Conservation (phyloP, 1,140 invertebrate genomes). For the Drosophila pachea region DNA sequence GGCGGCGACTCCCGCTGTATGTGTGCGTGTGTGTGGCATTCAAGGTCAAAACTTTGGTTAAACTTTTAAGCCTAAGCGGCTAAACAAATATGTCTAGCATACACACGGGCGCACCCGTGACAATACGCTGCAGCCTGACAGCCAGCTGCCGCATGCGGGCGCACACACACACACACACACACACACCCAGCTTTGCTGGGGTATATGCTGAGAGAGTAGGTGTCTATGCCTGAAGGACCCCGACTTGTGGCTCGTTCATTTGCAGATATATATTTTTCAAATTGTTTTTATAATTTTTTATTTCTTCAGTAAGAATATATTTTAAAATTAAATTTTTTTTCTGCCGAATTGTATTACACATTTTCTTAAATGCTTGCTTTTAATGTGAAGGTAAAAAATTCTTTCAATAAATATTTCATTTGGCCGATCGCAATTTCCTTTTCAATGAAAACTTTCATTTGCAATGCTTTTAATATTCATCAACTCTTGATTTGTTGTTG, state of each 20-base stretch:
- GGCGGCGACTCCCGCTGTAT: too few species aligned
- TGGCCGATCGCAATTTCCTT: not conserved
- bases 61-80: constrained; percentile 54
- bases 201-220: not conserved
- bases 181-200: not conserved
- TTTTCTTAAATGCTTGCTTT: not conserved
- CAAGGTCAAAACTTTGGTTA: constrained; percentile 61
- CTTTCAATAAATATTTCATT: not conserved
- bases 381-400: not conserved
- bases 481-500: constrained; percentile 11
- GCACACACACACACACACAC: not conserved
- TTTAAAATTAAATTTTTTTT: too few species aligned
- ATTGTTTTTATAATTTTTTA: too few species aligned
- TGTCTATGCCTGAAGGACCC: not conserved
- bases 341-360: too few species aligned
- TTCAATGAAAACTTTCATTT: constrained; percentile 1
- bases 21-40: constrained; percentile 38
- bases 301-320: too few species aligned
- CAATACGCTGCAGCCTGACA: constrained; percentile 22
- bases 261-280: too few species aligned
- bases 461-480: constrained; percentile 26
- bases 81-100: constrained; percentile 48
- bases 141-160: constrained; percentile 22
- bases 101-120: constrained; percentile 23
- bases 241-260: too few species aligned